Evolutionary conservation across 2,113 vertebrate species (phyloP).

Genomic region (Thunnus thynnus): DNA sequence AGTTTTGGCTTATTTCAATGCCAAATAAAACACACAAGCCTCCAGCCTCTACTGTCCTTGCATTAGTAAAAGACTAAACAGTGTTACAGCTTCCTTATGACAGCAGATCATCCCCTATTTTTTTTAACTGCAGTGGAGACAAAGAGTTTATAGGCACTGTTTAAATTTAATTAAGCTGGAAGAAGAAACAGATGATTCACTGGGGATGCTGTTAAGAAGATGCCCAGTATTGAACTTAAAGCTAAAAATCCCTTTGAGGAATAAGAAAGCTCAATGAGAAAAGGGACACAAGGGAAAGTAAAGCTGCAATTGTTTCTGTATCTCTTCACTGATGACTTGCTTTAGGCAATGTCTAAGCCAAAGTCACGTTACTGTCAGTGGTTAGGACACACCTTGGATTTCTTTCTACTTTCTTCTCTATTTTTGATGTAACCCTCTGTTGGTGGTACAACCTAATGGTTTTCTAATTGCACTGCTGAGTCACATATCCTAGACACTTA

Average conservation of each 20-base stretch:
- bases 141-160: conserved; percentile 34
- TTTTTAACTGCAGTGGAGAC: conserved; percentile 43
- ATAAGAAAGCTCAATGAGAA: background rate
- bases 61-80: conserved; percentile 55
- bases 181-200: conserved; percentile 55
- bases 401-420: conserved; percentile 47
- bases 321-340: background rate
- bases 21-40: conserved; percentile 38
- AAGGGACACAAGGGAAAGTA: background rate
- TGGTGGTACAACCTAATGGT: conserved; percentile 59
- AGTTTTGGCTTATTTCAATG: conserved; percentile 13
- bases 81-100: conserved; percentile 37
- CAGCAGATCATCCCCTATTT: conserved; percentile 52
- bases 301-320: background rate
- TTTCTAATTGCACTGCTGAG: conserved; percentile 79
- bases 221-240: conserved; percentile 2
- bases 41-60: conserved; percentile 21
- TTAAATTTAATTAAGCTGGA: conserved; percentile 57
- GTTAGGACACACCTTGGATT: conserved; percentile 51
- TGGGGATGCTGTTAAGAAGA: conserved; percentile 23
- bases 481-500: conserved; percentile 66
- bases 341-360: background rate
- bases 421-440: conserved; percentile 52
- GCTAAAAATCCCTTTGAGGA: background rate
- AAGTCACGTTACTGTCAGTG: conserved; percentile 44